A percentile compares a stretch with the other conserved stretches of the same genome.
Conservation (phyloP, 1,140 invertebrate genomes). For the Drosophila nebulosa region DNA sequence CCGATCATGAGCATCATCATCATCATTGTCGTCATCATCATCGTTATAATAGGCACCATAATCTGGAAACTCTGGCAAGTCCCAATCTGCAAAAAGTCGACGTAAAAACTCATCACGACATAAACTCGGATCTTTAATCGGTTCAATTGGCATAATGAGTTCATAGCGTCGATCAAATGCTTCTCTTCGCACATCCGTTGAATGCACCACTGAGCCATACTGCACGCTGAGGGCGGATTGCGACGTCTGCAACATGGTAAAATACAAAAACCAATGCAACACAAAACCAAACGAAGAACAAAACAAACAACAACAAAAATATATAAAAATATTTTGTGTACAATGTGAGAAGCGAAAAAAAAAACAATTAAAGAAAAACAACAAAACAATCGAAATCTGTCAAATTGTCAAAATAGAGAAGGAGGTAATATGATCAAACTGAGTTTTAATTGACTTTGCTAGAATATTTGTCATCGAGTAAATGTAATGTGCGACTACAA, state of each 20-base stretch:
- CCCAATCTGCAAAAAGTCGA: slow-evolving; percentile 3
- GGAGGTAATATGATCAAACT: background rate
- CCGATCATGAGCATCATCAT: background rate
- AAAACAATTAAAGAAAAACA: background rate
- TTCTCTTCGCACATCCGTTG: background rate
- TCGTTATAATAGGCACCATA: background rate
- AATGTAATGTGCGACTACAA: too few relatives aligned
- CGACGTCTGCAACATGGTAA: background rate
- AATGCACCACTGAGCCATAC: background rate
- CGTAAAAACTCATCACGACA: slow-evolving; percentile 32
- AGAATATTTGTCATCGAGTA: too few relatives aligned
- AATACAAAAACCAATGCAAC: background rate
- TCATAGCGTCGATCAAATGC: slow-evolving; percentile 6
- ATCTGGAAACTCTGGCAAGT: background rate
- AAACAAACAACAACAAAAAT: background rate
- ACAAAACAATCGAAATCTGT: background rate
- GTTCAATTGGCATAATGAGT: slow-evolving; percentile 19
- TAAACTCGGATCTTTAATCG: background rate
- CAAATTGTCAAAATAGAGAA: background rate
- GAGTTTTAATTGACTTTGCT: too few relatives aligned
- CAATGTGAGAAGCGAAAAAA: background rate
- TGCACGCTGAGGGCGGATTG: background rate
- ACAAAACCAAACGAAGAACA: background rate
- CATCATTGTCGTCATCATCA: background rate
- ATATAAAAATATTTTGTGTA: background rate